Percentiles rank a stretch among this genome's conserved stretches.
Conservation (phyloP, 2,888 invertebrate genomes). For the Stenodema calcarata region DNA sequence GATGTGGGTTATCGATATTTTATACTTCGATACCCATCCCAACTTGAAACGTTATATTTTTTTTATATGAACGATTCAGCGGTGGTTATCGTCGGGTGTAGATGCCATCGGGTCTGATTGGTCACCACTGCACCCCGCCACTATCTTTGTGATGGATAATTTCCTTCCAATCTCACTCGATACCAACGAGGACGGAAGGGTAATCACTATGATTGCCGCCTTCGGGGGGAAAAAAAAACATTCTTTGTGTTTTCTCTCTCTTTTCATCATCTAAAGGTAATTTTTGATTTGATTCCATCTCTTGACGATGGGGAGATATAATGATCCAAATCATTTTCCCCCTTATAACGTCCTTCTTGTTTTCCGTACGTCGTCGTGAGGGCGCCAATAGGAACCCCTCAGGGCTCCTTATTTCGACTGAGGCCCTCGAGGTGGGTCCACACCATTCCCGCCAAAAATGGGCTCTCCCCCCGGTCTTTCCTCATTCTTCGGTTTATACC, state of each 20-base stretch:
- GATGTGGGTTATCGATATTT: not conserved
- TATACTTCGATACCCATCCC: not conserved
- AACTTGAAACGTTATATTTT: not conserved
- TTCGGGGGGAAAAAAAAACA: not conserved
- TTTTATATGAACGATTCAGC: not conserved
- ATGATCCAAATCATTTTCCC: constrained; percentile 25
- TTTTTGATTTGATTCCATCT: constrained; percentile 22
- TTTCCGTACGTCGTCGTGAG: not conserved
- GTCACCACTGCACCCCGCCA: constrained; percentile 10
- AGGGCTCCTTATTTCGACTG: not conserved
- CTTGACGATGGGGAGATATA: constrained; percentile 4
- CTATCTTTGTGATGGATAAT: constrained; percentile 9
- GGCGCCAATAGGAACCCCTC: not conserved
- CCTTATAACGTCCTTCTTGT: not conserved
- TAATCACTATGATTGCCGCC: constrained; percentile 17
- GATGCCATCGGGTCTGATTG: constrained; percentile 14
- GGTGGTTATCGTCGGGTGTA: not conserved
- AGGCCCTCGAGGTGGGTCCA: not conserved
- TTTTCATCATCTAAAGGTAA: constrained; percentile 14
- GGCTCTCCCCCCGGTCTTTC: not conserved
- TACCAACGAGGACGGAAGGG: not conserved
- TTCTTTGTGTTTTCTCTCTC: not conserved
- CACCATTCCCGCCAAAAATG: not conserved
- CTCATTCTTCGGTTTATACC: not conserved
- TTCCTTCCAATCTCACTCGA: constrained; percentile 10